phyloP scores from a whole-genome alignment of 2,797 vertebrate genomes.

The Anguilla pacifica region DNA sequence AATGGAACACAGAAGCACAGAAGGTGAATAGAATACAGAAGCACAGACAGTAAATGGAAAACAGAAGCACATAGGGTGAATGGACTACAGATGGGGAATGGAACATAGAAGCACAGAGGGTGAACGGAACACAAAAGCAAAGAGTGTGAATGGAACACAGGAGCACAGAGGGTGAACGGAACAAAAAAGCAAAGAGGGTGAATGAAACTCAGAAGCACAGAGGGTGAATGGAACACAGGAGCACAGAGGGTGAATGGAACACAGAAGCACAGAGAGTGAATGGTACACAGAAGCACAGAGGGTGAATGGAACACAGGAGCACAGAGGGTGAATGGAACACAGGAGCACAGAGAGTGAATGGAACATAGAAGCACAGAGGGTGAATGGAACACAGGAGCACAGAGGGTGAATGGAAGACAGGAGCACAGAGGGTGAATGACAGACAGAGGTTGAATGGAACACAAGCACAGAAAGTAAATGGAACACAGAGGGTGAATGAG shows the following conservation, averaged over 20 bases:
- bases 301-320: not conserved
- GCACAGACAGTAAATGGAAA: not conserved
- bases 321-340: not conserved
- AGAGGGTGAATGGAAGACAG: not conserved
- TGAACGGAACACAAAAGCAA: not conserved
- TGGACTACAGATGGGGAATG: not conserved
- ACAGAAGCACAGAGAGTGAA: not conserved
- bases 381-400: not conserved
- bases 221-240: not conserved
- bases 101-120: not conserved
- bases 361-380: not conserved
- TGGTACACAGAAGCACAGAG: not conserved
- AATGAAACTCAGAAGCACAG: not conserved
- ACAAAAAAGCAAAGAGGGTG: not conserved
- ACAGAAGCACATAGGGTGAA: not conserved
- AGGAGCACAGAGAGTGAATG: not conserved
- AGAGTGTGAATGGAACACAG: no score
- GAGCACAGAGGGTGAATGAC: not conserved
- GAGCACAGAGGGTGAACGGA: not conserved
- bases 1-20: not conserved
- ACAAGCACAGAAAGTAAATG: not conserved
- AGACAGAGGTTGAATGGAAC: not conserved
- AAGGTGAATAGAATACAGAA: no score
- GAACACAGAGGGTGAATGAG: not conserved
- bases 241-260: not conserved